Evolutionary conservation across 2,888 invertebrate species (phyloP).

Genomic region (Athalia rosae): DNA sequence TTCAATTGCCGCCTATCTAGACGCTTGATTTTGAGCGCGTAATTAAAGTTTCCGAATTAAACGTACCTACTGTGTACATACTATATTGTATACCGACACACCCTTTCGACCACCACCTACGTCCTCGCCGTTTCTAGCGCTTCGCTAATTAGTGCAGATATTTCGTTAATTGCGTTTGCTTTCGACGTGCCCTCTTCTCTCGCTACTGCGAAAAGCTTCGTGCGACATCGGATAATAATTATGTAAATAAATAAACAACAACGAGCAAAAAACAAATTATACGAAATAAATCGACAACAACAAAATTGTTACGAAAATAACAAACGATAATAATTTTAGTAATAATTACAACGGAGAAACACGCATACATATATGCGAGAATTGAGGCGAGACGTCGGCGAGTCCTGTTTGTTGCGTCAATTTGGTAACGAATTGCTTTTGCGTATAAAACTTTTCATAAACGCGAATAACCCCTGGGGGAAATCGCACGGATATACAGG

Average conservation of each 20-base stretch:
- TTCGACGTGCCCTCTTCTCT: conserved; percentile 19
- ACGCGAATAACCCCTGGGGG: background rate
- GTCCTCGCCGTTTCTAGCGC: background rate
- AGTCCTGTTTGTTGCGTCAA: conserved; percentile 12
- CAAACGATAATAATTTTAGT: conserved; percentile 3
- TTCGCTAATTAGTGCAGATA: conserved; percentile 34
- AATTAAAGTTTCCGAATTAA: background rate
- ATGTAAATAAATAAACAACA: too few species aligned
- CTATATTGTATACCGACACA: background rate
- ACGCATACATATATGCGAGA: too few species aligned
- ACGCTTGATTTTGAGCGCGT: too few species aligned
- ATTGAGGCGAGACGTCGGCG: background rate
- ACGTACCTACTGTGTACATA: background rate
- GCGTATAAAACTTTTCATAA: conserved; percentile 23
- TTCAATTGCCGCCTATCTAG: too few species aligned
- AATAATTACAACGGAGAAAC: background rate
- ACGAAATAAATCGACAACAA: too few species aligned
- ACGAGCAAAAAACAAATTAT: too few species aligned
- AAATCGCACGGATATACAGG: too few species aligned
- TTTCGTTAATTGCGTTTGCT: conserved; percentile 30
- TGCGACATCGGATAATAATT: too few species aligned
- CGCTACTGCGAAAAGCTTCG: background rate
- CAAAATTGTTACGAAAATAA: background rate
- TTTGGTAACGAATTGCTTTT: conserved; percentile 10
- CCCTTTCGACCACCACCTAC: background rate